These are phyloP conservation scores for Lycaena phlaeas DNA, from an alignment of 2,888 invertebrate species.

Conservation along the genomic window DNA sequence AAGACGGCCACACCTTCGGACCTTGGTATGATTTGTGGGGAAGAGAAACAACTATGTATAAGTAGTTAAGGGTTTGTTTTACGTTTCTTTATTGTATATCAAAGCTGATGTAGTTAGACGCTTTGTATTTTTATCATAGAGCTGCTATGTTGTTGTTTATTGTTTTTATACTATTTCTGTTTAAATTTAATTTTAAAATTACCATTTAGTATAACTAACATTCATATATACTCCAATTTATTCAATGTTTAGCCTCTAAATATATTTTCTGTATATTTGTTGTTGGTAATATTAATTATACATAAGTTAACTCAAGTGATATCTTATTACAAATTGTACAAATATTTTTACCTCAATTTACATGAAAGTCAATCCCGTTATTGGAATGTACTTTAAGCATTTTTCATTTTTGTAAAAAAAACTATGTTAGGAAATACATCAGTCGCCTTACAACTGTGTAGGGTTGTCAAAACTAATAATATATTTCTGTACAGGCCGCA, in stretches of 20 bases:
- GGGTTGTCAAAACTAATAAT: conserved; percentile 13
- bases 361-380: neutral
- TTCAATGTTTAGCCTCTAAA: conserved; percentile 2
- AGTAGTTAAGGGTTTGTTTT: conserved; percentile 49
- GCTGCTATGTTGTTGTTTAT: conserved; percentile 7
- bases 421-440: too few relatives aligned
- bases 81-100: conserved; percentile 1
- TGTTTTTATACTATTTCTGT: conserved; percentile 3
- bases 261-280: conserved; percentile 7
- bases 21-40: conserved; percentile 94
- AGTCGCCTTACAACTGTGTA: too few relatives aligned
- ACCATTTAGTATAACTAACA: conserved; percentile 4
- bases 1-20: conserved; percentile 82
- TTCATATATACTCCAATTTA: conserved; percentile 1
- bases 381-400: neutral
- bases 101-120: conserved; percentile 3
- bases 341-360: conserved; percentile 6
- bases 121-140: conserved; percentile 8
- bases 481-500: conserved; percentile 78
- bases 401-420: too few relatives aligned
- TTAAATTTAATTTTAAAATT: neutral
- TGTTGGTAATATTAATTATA: conserved; percentile 1
- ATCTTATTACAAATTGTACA: conserved; percentile 9
- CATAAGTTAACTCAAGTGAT: conserved; percentile 6
- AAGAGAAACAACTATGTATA: conserved; percentile 77